Conservation (phyloP, 2,797 vertebrate genomes). For the Heteromormyrus szaboi region DNA sequence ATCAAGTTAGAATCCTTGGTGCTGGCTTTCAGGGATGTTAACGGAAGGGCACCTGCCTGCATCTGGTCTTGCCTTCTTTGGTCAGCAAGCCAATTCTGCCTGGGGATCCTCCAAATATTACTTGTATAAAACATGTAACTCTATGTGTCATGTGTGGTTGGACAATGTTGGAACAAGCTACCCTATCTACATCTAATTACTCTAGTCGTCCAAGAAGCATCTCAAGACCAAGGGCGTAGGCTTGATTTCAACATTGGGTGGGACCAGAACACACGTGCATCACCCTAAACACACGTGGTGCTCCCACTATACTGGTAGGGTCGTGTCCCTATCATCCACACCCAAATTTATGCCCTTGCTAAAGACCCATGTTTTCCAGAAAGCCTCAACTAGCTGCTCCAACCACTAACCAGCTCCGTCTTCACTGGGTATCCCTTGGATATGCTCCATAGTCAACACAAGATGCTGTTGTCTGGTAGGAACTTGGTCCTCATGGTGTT, state of each 20-base stretch:
- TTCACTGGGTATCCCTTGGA: background rate
- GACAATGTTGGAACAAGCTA: background rate
- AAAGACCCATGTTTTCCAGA: background rate
- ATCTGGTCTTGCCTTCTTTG: background rate
- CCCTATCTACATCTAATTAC: background rate
- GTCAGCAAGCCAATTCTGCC: background rate
- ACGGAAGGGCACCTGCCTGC: background rate
- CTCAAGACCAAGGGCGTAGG: background rate
- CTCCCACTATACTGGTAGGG: background rate
- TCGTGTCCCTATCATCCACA: background rate
- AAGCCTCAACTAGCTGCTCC: background rate
- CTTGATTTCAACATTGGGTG: background rate
- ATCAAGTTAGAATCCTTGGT: background rate
- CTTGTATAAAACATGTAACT: background rate
- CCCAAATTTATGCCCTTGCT: background rate
- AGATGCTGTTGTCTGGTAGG: background rate
- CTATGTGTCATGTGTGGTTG: background rate
- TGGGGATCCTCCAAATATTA: background rate
- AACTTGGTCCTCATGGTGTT: background rate
- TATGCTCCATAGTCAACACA: background rate
- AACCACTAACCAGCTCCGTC: background rate
- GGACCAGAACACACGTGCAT: background rate
- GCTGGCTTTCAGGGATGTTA: background rate
- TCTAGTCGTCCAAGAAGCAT: background rate
- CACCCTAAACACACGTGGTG: background rate